Conservation (phyloP, 2,113 vertebrate species). For the Ellobius talpinus region DNA sequence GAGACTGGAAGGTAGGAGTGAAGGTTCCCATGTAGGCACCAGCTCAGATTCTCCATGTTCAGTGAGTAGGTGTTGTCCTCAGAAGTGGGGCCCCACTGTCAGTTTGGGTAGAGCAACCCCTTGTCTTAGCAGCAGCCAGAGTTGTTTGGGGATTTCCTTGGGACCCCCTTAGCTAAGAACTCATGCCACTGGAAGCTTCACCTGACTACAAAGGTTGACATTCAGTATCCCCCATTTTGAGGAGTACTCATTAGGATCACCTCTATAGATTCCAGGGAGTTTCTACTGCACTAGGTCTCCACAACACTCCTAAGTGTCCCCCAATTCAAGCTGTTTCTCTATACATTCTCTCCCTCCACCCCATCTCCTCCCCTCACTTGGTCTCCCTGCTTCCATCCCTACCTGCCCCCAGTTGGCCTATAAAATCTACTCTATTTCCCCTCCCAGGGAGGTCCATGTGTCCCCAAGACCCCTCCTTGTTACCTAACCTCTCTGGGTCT, state of each 20-base stretch:
- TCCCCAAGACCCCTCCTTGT: background rate
- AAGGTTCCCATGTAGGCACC: background rate
- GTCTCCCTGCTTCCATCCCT: background rate
- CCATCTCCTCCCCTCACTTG: background rate
- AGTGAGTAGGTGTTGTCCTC: background rate
- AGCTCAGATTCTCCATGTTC: background rate
- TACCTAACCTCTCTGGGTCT: background rate
- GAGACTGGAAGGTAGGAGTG: background rate
- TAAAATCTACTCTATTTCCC: background rate
- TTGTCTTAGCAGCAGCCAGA: background rate
- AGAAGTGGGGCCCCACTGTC: background rate
- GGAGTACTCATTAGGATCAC: background rate
- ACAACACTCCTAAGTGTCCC: background rate
- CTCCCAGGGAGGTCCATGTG: background rate
- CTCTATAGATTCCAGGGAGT: background rate
- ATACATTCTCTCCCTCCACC: background rate
- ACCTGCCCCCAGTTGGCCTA: background rate
- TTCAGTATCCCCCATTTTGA: background rate
- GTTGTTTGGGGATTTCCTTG: background rate
- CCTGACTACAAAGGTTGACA: background rate
- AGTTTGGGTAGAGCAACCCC: background rate
- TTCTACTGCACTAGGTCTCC: background rate
- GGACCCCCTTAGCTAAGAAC: background rate
- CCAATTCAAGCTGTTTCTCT: background rate
- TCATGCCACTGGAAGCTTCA: background rate